Base-by-base conservation (phyloP, 2,888 invertebrate genomes). In the Phortica magna region DNA sequence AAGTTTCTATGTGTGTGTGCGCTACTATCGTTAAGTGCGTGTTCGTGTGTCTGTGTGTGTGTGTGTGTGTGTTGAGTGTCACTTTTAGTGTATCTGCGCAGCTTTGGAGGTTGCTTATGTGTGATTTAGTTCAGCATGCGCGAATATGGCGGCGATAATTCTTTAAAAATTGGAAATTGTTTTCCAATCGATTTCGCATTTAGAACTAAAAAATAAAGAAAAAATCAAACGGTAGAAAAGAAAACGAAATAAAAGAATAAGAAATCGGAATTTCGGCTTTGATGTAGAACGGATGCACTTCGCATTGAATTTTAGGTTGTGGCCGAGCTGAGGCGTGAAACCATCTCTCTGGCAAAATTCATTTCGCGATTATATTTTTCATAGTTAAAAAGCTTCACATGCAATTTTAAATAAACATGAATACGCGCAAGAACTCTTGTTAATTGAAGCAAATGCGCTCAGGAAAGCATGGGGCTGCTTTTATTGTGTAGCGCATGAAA, bases 161-260 rank as follows among this genome's bases (percentile, higher is more conserved):
- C 91, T 91, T 90, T 90, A 91, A 90, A 91, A 91, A 91, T 91
- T 91, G 91, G 90, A 91, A 91, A 91, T 91, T 91, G 91, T 90
- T 91, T 91, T 90, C 89, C 90, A 91, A 91, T 91, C 91, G 91
- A 91, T 91, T 91, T 90, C 89, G 88, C 91, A 89, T 89, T 90
- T 90, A 90, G 19, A 19, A 7, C 12, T 64, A 31, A 9, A 31
- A 10, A 64, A 31, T 22, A 31, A 31, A 31, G 12, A 31, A 64
- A 61, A 61, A 61, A 9, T 6, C 14, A 48, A 0, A 31, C 31
- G 5, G 5, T 53, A 19, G 55, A 31, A 76, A 70, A 72, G 67
- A 67, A 76, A 73, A 43, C 39, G 53, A 61, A 68, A 70, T 79
- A 74, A 76, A 71, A 80, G 70, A 76, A 61, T 81, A 74, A 77